phyloP scores from a whole-genome alignment of 1,140 invertebrate species.

The Prorops nasuta region DNA sequence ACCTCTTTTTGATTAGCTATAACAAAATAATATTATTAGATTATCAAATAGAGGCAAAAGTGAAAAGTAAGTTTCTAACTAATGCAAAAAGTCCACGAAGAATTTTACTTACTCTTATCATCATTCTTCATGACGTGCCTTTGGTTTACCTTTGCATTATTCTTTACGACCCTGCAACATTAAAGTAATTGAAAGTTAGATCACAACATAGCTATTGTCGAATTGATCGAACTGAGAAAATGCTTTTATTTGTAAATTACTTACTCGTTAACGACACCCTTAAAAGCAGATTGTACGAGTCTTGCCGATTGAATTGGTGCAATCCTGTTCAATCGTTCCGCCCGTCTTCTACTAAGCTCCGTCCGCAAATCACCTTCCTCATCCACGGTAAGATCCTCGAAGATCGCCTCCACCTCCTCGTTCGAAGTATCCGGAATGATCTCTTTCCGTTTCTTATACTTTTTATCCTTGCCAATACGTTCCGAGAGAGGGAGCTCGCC shows the following conservation, averaged over 20 bases:
- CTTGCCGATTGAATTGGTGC: slow-evolving; percentile 47
- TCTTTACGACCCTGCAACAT: slow-evolving; percentile 37
- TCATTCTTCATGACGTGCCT: too few relatives aligned
- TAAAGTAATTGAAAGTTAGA: neutral
- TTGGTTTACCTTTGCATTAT: slow-evolving; percentile 41
- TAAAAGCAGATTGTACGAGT: slow-evolving; percentile 51
- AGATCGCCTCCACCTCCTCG: slow-evolving; percentile 23
- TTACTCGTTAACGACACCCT: slow-evolving; percentile 52
- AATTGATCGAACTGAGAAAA: neutral
- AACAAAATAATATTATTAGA: neutral
- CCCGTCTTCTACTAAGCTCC: slow-evolving; percentile 47
- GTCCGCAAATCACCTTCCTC: slow-evolving; percentile 45
- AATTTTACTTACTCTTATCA: neutral
- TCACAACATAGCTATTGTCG: too few relatives aligned
- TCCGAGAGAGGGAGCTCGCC: slow-evolving; percentile 39
- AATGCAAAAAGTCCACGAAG: neutral
- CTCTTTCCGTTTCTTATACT: slow-evolving; percentile 40
- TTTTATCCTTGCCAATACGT: slow-evolving; percentile 46
- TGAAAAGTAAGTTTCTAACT: neutral
- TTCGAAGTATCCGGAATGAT: slow-evolving; percentile 14
- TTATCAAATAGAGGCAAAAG: neutral
- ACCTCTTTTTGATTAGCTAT: too few relatives aligned
- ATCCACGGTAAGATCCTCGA: slow-evolving; percentile 40
- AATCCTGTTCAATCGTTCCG: slow-evolving; percentile 43
- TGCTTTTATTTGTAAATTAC: slow-evolving; percentile 16